These are phyloP conservation scores for Drosophila cognata DNA, from an alignment of 2,888 invertebrate genomes.

Conservation along the genomic window DNA sequence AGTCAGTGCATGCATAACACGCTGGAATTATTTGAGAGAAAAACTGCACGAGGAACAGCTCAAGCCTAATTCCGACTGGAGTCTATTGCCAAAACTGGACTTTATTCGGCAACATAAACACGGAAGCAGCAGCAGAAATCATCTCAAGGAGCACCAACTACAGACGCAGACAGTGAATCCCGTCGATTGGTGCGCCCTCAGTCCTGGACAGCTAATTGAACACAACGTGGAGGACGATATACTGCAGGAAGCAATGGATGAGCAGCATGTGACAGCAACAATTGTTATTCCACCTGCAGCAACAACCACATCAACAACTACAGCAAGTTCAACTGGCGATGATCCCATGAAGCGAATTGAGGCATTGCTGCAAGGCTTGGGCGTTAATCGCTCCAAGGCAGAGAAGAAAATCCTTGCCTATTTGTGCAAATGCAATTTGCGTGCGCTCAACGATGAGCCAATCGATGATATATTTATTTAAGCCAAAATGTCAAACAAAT, in stretches of 20 bases:
- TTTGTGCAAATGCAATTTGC: constrained; percentile 81
- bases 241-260: constrained; percentile 82
- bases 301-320: not conserved
- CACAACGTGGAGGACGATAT: constrained; percentile 65
- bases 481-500: not conserved
- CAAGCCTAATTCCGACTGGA: constrained; percentile 69
- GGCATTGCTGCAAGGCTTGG: constrained; percentile 75
- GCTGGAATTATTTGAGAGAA: constrained; percentile 75
- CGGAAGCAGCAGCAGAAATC: constrained; percentile 38
- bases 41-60: constrained; percentile 67
- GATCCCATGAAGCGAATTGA: constrained; percentile 75
- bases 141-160: constrained; percentile 38
- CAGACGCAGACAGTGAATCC: constrained; percentile 7
- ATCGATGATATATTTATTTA: constrained; percentile 79
- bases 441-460: constrained; percentile 70
- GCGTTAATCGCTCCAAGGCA: constrained; percentile 76
- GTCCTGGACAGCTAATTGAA: constrained; percentile 60
- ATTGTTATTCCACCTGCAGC: not conserved
- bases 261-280: constrained; percentile 47
- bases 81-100: constrained; percentile 62
- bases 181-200: constrained; percentile 40
- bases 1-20: constrained; percentile 71
- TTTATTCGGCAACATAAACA: constrained; percentile 51
- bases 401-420: constrained; percentile 80
- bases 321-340: constrained; percentile 9